Base-by-base conservation (phyloP, 2,888 invertebrate genomes). In the Liopterus haemorrhoidalis region DNA sequence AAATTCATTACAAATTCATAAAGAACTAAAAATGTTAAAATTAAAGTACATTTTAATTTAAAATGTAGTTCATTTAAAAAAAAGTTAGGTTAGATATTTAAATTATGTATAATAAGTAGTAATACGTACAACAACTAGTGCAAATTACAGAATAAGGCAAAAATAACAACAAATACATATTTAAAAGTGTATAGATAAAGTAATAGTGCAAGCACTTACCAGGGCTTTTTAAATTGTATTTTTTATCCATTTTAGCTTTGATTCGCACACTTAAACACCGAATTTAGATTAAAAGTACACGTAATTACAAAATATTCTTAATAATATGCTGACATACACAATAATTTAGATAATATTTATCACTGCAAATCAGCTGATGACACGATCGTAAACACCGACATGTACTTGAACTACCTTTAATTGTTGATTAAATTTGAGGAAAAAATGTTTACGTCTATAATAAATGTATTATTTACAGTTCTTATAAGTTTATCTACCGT, bases 161-260 rank as follows among this genome's bases (percentile, higher is more conserved):
- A 5, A 24, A 28, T 21, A 20, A 6, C 31, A 21, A n/a, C 15
- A 4, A 18, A 38, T 14, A 20, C 20, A 16, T n/a, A 15, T n/a
- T 5, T 5, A 12, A 8, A 42, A 15, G 4, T 48, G 9, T 37
- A 25, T 19, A 19, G 12, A 16, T 22, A n/a, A 22, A 12, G 31
- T 33, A 8, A 16, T 39, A 41, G 9, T 22, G 5, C 22, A 41
- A 41, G 35, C 41, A 56, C 58, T 63, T 64, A 78, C 78, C 77
- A 56, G 77, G 78, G 57, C 77, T 78, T 62, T 74, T 76, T 31
- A 73, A 67, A 58, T 76, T 78, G 60, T 78, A 78, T 60, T 76
- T 74, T 8, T 31, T 19, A 32, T 45, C 45, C 45, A 45, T 45
- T n/a, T n/a, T n/a, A n/a, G n/a, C n/a, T n/a, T n/a, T n/a, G n/a